Percentiles rank a stretch among this genome's conserved stretches.
phyloP scores from a whole-genome alignment of 2,888 invertebrate species.

The Rotaria macrura region DNA sequence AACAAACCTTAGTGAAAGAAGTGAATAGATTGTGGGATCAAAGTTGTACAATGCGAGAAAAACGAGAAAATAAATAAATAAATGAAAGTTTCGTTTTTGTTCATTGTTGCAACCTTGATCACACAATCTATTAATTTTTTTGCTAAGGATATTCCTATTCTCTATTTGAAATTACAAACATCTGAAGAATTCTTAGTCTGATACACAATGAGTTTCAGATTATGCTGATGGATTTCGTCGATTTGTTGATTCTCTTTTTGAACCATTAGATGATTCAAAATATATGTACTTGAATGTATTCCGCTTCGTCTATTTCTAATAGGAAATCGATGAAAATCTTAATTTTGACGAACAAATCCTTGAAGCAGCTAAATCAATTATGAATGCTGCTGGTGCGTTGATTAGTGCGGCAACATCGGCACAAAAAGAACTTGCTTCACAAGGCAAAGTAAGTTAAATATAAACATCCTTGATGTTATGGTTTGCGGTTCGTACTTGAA shows the following conservation, averaged over 20 bases:
- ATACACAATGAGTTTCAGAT: background rate
- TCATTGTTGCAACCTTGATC: background rate
- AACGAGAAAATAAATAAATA: background rate
- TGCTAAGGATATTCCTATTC: background rate
- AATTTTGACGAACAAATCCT: constrained; percentile 98
- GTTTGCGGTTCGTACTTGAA: too few relatives aligned
- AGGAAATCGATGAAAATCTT: constrained; percentile 81
- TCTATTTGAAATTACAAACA: background rate
- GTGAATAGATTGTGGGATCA: background rate
- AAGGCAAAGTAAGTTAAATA: constrained; percentile 62
- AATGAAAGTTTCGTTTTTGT: background rate
- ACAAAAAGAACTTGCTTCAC: constrained; percentile 79
- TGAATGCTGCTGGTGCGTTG: constrained; percentile 86
- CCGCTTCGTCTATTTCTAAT: constrained; percentile 46
- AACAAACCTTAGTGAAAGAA: background rate
- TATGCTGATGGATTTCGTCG: background rate
- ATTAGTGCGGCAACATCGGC: constrained; percentile 93
- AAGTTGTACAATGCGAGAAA: background rate
- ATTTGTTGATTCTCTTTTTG: background rate
- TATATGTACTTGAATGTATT: background rate
- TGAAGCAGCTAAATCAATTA: constrained; percentile 92
- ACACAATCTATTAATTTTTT: background rate
- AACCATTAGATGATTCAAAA: background rate
- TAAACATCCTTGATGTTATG: too few relatives aligned
- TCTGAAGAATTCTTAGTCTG: background rate